Conservation (phyloP, 1,140 invertebrate genomes). For the Scylla paramamosain region DNA sequence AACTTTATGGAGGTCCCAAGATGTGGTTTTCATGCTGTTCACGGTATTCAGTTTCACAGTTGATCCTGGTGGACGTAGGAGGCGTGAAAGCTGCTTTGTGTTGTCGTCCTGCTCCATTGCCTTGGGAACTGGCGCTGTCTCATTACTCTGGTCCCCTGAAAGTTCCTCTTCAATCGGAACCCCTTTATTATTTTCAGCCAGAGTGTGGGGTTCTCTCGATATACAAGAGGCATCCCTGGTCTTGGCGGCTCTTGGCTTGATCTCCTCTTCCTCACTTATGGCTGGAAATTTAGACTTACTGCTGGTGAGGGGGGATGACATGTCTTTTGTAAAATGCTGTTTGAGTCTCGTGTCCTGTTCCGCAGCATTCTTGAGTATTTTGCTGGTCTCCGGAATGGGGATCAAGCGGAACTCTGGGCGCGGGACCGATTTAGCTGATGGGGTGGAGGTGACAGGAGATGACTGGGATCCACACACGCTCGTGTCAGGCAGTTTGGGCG, state of each 20-base stretch:
- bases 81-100: no score
- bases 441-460: neutral
- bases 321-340: constrained; percentile 41
- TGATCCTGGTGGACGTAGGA: neutral
- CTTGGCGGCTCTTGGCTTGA: constrained; percentile 9
- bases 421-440: neutral
- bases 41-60: neutral
- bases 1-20: neutral
- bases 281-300: constrained; percentile 44
- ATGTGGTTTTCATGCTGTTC: neutral
- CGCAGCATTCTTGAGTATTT: constrained; percentile 59
- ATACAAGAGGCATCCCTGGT: neutral
- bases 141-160: neutral
- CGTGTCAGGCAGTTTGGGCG: constrained; percentile 43
- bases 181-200: neutral
- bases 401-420: constrained; percentile 59
- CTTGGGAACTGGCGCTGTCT: neutral
- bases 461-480: neutral
- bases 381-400: constrained; percentile 64
- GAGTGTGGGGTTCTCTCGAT: neutral
- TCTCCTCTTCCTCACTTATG: constrained; percentile 63
- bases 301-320: neutral
- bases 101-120: neutral
- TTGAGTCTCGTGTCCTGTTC: constrained; percentile 63
- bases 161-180: neutral